Evolutionary conservation across 2,797 vertebrate species (phyloP).

Genomic region (Cossypha caffra): DNA sequence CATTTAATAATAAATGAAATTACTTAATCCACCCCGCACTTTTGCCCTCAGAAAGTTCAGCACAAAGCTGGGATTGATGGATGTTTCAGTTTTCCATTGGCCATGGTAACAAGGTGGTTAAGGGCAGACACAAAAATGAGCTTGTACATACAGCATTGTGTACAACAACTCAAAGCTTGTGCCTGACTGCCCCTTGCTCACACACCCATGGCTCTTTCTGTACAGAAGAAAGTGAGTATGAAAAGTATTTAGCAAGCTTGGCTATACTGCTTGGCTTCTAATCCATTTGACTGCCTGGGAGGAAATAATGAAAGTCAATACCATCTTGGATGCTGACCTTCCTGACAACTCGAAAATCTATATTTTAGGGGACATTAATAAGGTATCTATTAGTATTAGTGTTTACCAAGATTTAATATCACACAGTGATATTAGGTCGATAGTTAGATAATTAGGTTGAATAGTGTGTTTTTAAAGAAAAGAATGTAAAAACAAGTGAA

Average conservation of each 20-base stretch:
- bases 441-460: background rate
- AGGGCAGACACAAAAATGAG: background rate
- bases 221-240: background rate
- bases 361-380: background rate
- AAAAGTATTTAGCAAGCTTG: background rate
- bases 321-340: background rate
- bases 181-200: background rate
- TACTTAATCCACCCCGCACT: fast-evolving
- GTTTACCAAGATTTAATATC: background rate
- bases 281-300: background rate
- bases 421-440: background rate
- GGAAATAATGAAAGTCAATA: background rate
- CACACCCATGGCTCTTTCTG: fast-evolving
- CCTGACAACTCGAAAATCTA: slow-evolving; percentile 14
- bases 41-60: background rate
- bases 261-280: background rate
- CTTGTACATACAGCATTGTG: background rate
- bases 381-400: background rate
- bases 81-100: background rate
- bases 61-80: background rate
- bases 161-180: background rate
- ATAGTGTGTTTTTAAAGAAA: background rate
- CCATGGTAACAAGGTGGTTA: background rate
- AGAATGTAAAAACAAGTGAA: background rate
- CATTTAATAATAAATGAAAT: background rate